Conservation (phyloP, 2,113 vertebrate species). For the Menidia beryllina region DNA sequence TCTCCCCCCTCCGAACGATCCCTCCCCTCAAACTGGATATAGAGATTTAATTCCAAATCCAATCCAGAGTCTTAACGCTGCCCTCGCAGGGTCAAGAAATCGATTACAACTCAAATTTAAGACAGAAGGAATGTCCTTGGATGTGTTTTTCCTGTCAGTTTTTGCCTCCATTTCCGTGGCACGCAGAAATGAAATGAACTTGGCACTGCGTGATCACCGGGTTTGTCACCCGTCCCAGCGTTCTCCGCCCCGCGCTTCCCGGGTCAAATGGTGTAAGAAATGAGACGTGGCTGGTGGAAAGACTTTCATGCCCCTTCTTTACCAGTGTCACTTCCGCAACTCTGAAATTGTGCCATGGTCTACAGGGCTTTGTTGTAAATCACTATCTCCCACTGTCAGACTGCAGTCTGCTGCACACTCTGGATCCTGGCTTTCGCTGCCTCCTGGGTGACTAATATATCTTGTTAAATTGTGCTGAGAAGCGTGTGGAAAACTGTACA, state of each 20-base stretch:
- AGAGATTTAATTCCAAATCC: conserved; percentile 73
- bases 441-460: conserved; percentile 74
- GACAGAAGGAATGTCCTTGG: conserved; percentile 35
- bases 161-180: conserved; percentile 12
- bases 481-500: conserved; percentile 61
- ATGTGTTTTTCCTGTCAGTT: conserved; percentile 18
- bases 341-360: conserved; percentile 71
- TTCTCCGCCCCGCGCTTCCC: conserved; percentile 26
- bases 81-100: conserved; percentile 63
- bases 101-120: conserved; percentile 68
- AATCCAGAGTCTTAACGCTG: conserved; percentile 46
- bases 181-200: conserved; percentile 29
- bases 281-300: conserved; percentile 55
- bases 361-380: conserved; percentile 75
- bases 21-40: conserved; percentile 36
- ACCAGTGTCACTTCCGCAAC: conserved; percentile 60
- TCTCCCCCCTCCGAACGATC: neutral
- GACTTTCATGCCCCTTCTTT: conserved; percentile 64
- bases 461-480: conserved; percentile 77
- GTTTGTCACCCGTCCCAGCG: conserved; percentile 38
- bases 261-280: conserved; percentile 64
- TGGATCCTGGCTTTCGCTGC: conserved; percentile 60
- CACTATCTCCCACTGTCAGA: conserved; percentile 73
- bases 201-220: conserved; percentile 17
- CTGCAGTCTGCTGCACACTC: conserved; percentile 57